Evolutionary conservation across 2,888 invertebrate genomes (phyloP), one percentile per base, ranked within the genome.

Genomic region (Rhyacophila evoluta): DNA sequence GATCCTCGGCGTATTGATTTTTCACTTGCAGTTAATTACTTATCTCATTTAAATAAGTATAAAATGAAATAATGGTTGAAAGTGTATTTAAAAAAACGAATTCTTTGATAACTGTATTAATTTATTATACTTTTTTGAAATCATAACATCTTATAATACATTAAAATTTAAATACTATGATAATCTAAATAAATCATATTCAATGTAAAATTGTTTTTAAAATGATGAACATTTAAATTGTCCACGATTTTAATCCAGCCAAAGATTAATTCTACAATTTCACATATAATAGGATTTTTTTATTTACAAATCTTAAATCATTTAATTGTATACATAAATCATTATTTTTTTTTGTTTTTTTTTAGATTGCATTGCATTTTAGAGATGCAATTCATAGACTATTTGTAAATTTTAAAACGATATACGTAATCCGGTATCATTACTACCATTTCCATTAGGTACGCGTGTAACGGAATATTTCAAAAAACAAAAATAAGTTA

Each of bases 231-330:
- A 55, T 25, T 19, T 12, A 55, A 55, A 19, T 19, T 55, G 19
- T 10, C 8, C 55, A 55, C 55, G 55, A 8, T 55, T 15, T 55
- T 55, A 68, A 77, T 69, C 78, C 78, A 78, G 78, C 78, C 78
- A 71, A 71, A 55, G 41, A 55, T 69, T n/a, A n/a, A n/a, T n/a
- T 69, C 68, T 71, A 74, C 74, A 78, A 70, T 69, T 70, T 69
- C 5, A 55, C 55, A 74, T 74, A 41, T 41, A 74, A 15, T 15
- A 69, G 28, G 69, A 12, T 69, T 69, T 28, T n/a, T 29, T 11
- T 69, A 29, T 69, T 69, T 69, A 33, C 33, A 29, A 27, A 29
- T 28, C 33, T 69, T 69, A 69, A 28, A n/a, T 37, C 28, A 70
- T 1, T 70, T 15, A 8, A 70, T 33, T 36, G 70, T 29, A 70